Base-by-base conservation (phyloP, 2,797 vertebrate species). In the Bryconaethiops microstoma region DNA sequence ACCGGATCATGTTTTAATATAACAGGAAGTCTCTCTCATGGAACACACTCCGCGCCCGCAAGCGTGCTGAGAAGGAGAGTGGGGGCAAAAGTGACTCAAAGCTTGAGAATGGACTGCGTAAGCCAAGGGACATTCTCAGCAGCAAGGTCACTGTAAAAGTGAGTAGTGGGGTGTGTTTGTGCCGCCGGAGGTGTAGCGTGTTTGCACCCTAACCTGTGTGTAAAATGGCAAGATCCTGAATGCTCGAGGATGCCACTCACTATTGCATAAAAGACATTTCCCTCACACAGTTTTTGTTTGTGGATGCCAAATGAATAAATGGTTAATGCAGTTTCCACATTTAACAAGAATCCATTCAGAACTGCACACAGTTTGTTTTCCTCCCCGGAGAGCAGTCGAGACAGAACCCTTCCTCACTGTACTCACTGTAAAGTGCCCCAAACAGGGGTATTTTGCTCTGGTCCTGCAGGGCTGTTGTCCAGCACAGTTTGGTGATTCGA, bases 21-120 rank as follows among this genome's bases (percentile, higher is more conserved):
- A 95, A 96, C 97, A 99, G 98, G 97, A 99, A 99, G 95, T 99
- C 98, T 93, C 96, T 98, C 90, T 99, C 98, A 72, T 99, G 98
- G 98, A 98, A 99, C 91, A 99, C 97, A 76, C 97, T 99, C 91
- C 98, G 97, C 81, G 95, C 98, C 93, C 96, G 97, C 96, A 99
- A 99, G 94, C 95, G 97, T 89, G 95, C 94, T 4, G 97, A 98
- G 91, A 95, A 95, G 93, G 95, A 96, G 90, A 93, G 88, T 92
- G 92, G 90, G 90, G 93, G 93, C 93, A 95, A 95, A 95, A 93
- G 88, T 94, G 95, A 96, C 92, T 85, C 92, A 90, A 89, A 88
- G 82, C 81, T 89, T 83, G 90, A 91, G 86, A 95, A 95, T 93
- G 95, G 95, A 94, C 93, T 91, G 81, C 94, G 95, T 95, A 96